Evolutionary conservation across 2,888 invertebrate species (phyloP).

Genomic region (Brachyopa scutellaris): DNA sequence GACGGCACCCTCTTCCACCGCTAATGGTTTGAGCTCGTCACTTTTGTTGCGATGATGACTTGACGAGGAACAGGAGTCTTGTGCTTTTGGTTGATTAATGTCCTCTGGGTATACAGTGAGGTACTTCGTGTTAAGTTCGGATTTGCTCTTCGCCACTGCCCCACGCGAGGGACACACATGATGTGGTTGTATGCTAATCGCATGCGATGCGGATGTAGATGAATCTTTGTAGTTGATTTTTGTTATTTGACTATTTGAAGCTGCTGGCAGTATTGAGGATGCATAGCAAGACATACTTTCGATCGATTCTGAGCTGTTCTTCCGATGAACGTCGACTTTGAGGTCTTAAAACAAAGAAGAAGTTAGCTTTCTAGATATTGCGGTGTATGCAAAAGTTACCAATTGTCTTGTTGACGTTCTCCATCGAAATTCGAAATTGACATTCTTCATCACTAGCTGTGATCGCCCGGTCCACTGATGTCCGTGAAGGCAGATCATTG

Average conservation of each 20-base stretch:
- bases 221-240: slow-evolving; percentile 55
- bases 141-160: slow-evolving; percentile 64
- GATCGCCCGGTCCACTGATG: slow-evolving; percentile 85
- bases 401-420: slow-evolving; percentile 86
- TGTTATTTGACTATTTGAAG: slow-evolving; percentile 76
- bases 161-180: slow-evolving; percentile 41
- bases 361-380: neutral
- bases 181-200: slow-evolving; percentile 40
- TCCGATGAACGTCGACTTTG: slow-evolving; percentile 96
- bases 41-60: slow-evolving; percentile 76
- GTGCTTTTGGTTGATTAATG: slow-evolving; percentile 64
- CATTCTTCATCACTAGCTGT: slow-evolving; percentile 81
- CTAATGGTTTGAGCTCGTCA: slow-evolving; percentile 73
- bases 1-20: slow-evolving; percentile 76
- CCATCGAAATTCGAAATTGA: slow-evolving; percentile 81
- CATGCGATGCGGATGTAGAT: slow-evolving; percentile 30
- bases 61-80: slow-evolving; percentile 56
- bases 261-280: slow-evolving; percentile 79
- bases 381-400: slow-evolving; percentile 81
- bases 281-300: slow-evolving; percentile 86
- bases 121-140: slow-evolving; percentile 77
- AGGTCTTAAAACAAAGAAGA: slow-evolving; percentile 84
- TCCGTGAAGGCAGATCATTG: slow-evolving; percentile 84
- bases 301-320: slow-evolving; percentile 94
- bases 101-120: slow-evolving; percentile 79